Conservation (phyloP, 2,888 invertebrate genomes). For the Dryadula phaetusa region DNA sequence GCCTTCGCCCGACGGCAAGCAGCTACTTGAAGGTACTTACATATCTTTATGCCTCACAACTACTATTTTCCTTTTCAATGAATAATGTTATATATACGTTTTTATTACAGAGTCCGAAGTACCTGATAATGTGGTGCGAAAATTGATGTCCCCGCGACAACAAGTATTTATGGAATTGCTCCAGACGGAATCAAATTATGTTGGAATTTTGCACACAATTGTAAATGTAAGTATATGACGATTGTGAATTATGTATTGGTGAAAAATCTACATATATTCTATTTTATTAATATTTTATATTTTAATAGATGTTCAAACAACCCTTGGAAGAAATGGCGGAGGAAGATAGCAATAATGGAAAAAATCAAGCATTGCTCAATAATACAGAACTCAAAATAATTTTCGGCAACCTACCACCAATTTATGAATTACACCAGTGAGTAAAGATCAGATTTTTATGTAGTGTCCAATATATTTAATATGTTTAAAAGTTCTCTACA, state of each 20-base stretch:
- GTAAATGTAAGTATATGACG: slow-evolving; percentile 88
- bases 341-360: slow-evolving; percentile 86
- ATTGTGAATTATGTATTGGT: not conserved
- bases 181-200: slow-evolving; percentile 99
- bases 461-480: not conserved
- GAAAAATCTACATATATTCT: not conserved
- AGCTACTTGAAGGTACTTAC: slow-evolving; percentile 75
- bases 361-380: slow-evolving; percentile 90
- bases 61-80: not conserved
- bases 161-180: slow-evolving; percentile 95
- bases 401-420: slow-evolving; percentile 97
- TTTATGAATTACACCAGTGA: slow-evolving; percentile 95
- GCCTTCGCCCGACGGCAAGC: slow-evolving; percentile 90
- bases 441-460: slow-evolving; percentile 48
- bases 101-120: slow-evolving; percentile 77
- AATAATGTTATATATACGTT: not conserved
- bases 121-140: slow-evolving; percentile 86
- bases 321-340: slow-evolving; percentile 95
- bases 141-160: slow-evolving; percentile 89
- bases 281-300: slow-evolving; percentile 4
- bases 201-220: slow-evolving; percentile 96
- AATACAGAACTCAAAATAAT: slow-evolving; percentile 97
- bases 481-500: not conserved
- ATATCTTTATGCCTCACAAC: not conserved
- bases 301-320: slow-evolving; percentile 93